Conservation (phyloP, 2,888 invertebrate genomes). For the Cephus pygmeus region DNA sequence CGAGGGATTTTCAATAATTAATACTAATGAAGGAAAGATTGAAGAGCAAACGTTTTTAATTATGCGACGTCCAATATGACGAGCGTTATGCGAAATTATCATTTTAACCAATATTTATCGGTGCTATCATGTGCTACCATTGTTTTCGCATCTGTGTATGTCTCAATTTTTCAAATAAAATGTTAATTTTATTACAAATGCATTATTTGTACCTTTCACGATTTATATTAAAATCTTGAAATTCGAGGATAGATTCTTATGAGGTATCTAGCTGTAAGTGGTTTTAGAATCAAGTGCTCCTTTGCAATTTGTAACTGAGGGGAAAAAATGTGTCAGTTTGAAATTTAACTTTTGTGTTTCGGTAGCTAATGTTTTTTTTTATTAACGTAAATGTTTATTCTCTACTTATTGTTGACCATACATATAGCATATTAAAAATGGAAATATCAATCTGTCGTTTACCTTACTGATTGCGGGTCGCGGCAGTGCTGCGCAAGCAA, state of each 20-base stretch:
- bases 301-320: neutral
- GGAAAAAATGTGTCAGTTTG: neutral
- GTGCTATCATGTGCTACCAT: conserved; percentile 55
- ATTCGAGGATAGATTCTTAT: neutral
- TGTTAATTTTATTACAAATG: conserved; percentile 58
- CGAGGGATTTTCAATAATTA: neutral
- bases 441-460: neutral
- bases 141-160: conserved; percentile 61
- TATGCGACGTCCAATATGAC: conserved; percentile 18
- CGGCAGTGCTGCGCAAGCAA: neutral
- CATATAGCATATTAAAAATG: neutral
- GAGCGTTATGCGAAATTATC: conserved; percentile 25
- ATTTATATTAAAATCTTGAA: neutral
- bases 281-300: neutral
- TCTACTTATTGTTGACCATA: neutral
- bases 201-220: neutral
- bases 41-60: conserved; percentile 19
- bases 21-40: conserved; percentile 12
- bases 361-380: neutral
- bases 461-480: neutral
- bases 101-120: conserved; percentile 52
- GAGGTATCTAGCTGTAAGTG: neutral
- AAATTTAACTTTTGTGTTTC: no score
- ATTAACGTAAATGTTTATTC: neutral
- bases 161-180: conserved; percentile 62